Percentiles rank a stretch among this genome's conserved stretches.
These are phyloP conservation scores for Paedocypris micromegethes DNA, from an alignment of 2,797 vertebrate genomes.

Conservation along the genomic window DNA sequence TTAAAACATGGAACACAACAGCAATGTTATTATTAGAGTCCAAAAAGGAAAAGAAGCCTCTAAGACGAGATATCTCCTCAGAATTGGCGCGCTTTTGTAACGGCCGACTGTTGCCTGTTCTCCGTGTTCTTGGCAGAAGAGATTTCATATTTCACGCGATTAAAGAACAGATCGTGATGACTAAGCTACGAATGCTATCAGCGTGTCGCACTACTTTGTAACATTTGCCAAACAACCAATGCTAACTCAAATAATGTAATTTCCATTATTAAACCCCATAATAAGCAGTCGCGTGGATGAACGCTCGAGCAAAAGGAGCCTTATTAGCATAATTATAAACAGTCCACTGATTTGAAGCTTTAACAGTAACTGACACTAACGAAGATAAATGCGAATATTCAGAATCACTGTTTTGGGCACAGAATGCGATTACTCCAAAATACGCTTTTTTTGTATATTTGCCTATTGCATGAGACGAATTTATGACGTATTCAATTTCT, in stretches of 20 bases:
- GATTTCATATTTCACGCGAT: not conserved
- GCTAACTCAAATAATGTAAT: not conserved
- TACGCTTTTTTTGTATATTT: constrained; percentile 13
- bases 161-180: no score
- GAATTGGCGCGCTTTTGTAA: constrained; percentile 20
- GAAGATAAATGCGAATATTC: constrained; percentile 32
- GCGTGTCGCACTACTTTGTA: no score
- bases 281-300: constrained; percentile 1
- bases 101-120: not conserved
- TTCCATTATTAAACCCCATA: constrained; percentile 6
- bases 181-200: no score
- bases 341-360: constrained; percentile 11
- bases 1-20: no score
- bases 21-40: not conserved
- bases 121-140: not conserved
- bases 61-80: not conserved
- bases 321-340: constrained; percentile 28
- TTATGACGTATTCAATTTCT: constrained; percentile 12
- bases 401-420: not conserved
- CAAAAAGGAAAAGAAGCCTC: not conserved
- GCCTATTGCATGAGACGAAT: constrained; percentile 10
- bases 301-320: constrained; percentile 17
- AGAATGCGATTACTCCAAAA: constrained; percentile 13
- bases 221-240: not conserved
- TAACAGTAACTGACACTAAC: constrained; percentile 32